Evolutionary conservation across 2,797 vertebrate genomes (phyloP).

Genomic region (Potorous gilbertii): DNA sequence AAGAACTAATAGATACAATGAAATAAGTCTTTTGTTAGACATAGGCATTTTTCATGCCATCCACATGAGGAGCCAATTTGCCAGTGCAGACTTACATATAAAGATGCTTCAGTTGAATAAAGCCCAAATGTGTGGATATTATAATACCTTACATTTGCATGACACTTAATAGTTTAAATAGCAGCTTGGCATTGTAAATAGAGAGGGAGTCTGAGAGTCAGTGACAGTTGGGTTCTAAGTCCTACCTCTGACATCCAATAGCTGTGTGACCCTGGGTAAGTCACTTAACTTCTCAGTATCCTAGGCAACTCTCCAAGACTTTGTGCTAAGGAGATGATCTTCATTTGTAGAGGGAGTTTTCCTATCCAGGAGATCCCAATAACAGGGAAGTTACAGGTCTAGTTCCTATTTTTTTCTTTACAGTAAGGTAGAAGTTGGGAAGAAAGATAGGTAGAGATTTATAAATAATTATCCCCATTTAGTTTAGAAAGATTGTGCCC

Average conservation of each 20-base stretch:
- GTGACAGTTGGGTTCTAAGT: not conserved
- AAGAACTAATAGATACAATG: conserved; percentile 59
- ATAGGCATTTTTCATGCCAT: conserved; percentile 49
- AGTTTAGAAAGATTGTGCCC: not conserved
- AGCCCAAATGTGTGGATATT: not conserved
- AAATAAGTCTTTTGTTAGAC: conserved; percentile 58
- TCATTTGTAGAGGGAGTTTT: not conserved
- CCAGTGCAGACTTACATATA: conserved; percentile 45
- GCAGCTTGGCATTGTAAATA: not conserved
- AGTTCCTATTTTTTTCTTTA: not conserved
- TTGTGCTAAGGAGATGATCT: not conserved
- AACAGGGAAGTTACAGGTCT: not conserved
- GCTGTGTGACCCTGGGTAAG: not conserved
- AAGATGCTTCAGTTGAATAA: not conserved
- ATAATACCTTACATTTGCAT: not conserved
- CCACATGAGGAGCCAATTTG: conserved; percentile 52
- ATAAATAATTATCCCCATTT: not conserved
- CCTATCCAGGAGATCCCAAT: not conserved
- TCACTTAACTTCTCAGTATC: not conserved
- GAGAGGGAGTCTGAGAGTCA: not conserved
- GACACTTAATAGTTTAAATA: not conserved
- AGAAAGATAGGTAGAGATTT: not conserved
- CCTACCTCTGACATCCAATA: not conserved
- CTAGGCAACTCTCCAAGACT: not conserved
- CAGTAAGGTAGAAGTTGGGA: not conserved